Conservation (phyloP, 2,888 invertebrate genomes). For the Apamea sordens region DNA sequence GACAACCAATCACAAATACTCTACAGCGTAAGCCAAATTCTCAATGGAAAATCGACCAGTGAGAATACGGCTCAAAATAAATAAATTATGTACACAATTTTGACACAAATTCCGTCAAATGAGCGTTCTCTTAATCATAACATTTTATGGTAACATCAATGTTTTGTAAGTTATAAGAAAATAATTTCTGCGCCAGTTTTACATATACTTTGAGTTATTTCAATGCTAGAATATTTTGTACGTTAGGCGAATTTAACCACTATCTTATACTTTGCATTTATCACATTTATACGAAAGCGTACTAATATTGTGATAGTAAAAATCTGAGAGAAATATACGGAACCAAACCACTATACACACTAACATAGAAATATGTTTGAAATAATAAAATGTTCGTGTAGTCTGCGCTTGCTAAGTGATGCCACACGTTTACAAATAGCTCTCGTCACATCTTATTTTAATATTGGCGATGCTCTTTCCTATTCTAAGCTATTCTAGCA, state of each 20-base stretch:
- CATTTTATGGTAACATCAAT: constrained; percentile 50
- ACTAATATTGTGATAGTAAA: constrained; percentile 59
- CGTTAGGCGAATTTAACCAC: constrained; percentile 73
- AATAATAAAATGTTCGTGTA: constrained; percentile 28
- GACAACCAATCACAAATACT: constrained; percentile 18
- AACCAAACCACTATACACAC: constrained; percentile 67
- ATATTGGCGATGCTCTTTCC: constrained; percentile 72
- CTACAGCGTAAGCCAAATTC: background rate
- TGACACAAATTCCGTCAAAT: constrained; percentile 25
- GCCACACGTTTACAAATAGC: constrained; percentile 58
- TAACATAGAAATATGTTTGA: constrained; percentile 43
- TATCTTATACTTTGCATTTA: constrained; percentile 73
- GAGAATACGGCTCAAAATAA: constrained; percentile 8
- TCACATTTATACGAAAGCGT: constrained; percentile 75
- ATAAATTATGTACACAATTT: constrained; percentile 27
- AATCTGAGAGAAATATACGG: constrained; percentile 53
- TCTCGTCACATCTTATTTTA: constrained; percentile 55
- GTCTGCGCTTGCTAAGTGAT: constrained; percentile 56
- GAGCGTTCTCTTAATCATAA: constrained; percentile 38
- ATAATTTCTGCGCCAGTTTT: constrained; percentile 61
- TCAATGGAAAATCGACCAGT: constrained; percentile 9
- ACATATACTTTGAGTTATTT: constrained; percentile 66
- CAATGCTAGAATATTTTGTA: constrained; percentile 76
- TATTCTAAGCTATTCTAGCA: constrained; percentile 74
- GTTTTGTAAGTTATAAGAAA: constrained; percentile 60